phyloP scores from a whole-genome alignment of 2,888 invertebrate species.

The Brachyopa scutellaris region DNA sequence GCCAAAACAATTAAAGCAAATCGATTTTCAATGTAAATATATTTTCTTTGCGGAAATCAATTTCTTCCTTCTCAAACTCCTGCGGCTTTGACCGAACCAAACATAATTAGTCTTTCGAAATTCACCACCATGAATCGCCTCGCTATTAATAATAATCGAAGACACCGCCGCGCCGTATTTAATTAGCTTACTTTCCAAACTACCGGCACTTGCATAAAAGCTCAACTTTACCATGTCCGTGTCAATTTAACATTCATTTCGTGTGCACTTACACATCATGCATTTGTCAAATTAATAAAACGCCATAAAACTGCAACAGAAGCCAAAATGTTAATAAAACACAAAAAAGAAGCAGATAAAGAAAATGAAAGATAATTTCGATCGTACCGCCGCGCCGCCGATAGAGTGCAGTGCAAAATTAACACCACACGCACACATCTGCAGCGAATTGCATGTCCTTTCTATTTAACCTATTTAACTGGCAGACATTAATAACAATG shows the following conservation, averaged over 20 bases:
- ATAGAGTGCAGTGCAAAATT: conserved; percentile 5
- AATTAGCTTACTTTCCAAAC: conserved; percentile 48
- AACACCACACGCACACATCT: conserved; percentile 23
- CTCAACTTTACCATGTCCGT: conserved; percentile 35
- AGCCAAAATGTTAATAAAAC: conserved; percentile 48
- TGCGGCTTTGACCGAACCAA: conserved; percentile 1
- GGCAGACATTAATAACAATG: conserved; percentile 62
- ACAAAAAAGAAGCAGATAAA: conserved; percentile 18
- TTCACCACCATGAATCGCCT: conserved; percentile 2
- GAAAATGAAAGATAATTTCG: conserved; percentile 31
- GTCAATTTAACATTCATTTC: conserved; percentile 66
- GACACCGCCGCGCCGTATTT: conserved; percentile 37
- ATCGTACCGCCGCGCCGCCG: conserved; percentile 28
- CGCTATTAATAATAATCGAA: conserved; percentile 39
- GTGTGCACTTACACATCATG: conserved; percentile 57
- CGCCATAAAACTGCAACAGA: conserved; percentile 68
- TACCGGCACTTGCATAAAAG: conserved; percentile 3
- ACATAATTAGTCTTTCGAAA: conserved; percentile 23
- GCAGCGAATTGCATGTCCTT: conserved; percentile 61
- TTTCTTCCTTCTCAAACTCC: conserved; percentile 16
- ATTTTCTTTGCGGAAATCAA: conserved; percentile 32
- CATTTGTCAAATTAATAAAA: conserved; percentile 69
- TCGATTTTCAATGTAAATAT: conserved; percentile 4
- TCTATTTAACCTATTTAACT: conserved; percentile 68
- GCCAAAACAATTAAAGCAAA: conserved; percentile 7